Evolutionary conservation across 30 jellyfish, hydroid and myxozoan genomes (phyloP), one percentile per base, ranked within the genome.

Genomic region (Rhopilema esculentum): DNA sequence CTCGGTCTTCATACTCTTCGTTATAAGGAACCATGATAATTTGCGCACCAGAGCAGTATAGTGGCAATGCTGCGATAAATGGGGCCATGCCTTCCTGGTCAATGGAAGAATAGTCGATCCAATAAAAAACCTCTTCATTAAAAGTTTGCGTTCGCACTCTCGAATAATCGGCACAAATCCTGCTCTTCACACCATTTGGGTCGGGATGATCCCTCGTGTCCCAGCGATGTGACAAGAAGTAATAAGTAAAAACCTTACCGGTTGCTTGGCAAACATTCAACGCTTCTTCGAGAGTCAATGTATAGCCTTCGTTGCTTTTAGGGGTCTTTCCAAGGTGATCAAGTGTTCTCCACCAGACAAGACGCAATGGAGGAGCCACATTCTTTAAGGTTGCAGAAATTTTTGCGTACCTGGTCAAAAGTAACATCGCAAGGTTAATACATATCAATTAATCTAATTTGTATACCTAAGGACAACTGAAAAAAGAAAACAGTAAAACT

Each of bases 201-300:
- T 84, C 93, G 0, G 93, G 93, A 27, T 84, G 86, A 20, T 57
- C 71, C 48, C 88, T 84, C 24, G 93, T 29, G 16, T 84, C 93
- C 93, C 93, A 84, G 51, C 93, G 93, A 57, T 84, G 93, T 24
- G 93, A 84, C 26, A 84, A 53, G 70, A 84, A 84, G 70, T 69
- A 84, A 66, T 84, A 84, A 4, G 93, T 72, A 32, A 84, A 84
- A 1, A 24, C 27, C 78, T 84, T 84, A 33, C 87, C 93, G 4
- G 87, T 61, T 23, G 63, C 28, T 84, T 84, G 23, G 24, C 93
- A 84, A 18, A 84, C 72, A 23, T 51, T 69, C 22, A 26, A 29
- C 9, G 93, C 93, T 71, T 84, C 93, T 72, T 84, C 93, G 19
- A 84, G 77, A 1, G 93, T 84, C 63, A 84, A 17, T 1, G 93